These are phyloP conservation scores for Drosophila prosaltans DNA, from an alignment of 1,140 invertebrate species.

Conservation along the genomic window DNA sequence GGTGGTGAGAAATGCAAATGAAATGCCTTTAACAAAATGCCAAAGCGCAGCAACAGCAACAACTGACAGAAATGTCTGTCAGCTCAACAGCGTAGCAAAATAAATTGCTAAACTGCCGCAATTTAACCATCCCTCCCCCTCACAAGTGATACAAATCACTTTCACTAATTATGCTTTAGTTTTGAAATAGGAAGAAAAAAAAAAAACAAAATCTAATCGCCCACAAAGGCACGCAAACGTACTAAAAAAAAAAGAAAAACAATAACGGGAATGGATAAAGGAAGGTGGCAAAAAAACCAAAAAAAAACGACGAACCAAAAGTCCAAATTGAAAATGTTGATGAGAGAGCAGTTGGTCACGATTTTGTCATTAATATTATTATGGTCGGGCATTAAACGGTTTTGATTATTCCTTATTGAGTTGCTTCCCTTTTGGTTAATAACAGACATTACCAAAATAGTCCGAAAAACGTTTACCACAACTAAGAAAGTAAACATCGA, in stretches of 20 bases:
- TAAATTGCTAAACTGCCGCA: conserved; percentile 6
- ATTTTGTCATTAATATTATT: conserved; percentile 12
- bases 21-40: conserved; percentile 39
- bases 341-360: conserved; percentile 30
- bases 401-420: conserved; percentile 11
- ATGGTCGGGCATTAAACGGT: conserved; percentile 2
- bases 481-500: too few relatives aligned
- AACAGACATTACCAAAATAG: not conserved
- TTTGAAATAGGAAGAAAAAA: conserved; percentile 32
- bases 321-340: conserved; percentile 12
- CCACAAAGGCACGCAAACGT: conserved; percentile 26
- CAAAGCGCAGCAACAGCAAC: conserved; percentile 24
- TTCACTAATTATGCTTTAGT: conserved; percentile 71
- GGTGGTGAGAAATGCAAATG: conserved; percentile 55
- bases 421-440: not conserved
- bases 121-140: not conserved
- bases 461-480: not conserved
- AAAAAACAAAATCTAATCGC: conserved; percentile 48
- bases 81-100: conserved; percentile 25
- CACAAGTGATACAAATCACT: conserved; percentile 67
- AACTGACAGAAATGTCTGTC: conserved; percentile 47
- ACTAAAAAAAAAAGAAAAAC: conserved; percentile 36
- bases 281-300: conserved; percentile 17
- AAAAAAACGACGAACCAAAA: conserved; percentile 2
- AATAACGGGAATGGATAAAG: too few relatives aligned